Conservation (phyloP, 92 coral and sea anemone genomes). For the Zoanthus solanderi region DNA sequence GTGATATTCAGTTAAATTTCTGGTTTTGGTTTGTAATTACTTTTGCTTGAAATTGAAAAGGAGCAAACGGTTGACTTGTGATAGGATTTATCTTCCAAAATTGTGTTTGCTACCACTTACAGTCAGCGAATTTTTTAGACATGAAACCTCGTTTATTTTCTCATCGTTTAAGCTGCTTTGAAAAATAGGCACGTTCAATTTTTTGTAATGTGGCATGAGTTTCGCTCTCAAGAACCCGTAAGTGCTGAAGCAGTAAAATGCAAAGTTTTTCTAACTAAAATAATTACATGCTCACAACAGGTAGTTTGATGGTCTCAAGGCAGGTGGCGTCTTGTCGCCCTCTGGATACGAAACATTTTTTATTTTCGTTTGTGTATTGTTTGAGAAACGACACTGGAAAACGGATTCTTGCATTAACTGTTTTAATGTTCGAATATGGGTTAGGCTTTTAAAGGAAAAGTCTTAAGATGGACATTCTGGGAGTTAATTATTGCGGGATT, state of each 20-base stretch:
- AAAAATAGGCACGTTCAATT: too few species aligned
- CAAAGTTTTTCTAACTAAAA: not conserved
- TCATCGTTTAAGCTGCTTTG: too few species aligned
- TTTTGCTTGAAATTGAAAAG: too few species aligned
- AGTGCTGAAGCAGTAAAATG: constrained; percentile 3
- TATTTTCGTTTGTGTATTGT: constrained; percentile 31
- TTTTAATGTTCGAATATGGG: constrained; percentile 27
- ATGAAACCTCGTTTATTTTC: too few species aligned
- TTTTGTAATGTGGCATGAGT: too few species aligned
- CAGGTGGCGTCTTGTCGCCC: constrained; percentile 42
- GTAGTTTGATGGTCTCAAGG: not conserved
- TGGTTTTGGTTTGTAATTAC: too few species aligned
- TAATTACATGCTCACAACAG: constrained; percentile 30
- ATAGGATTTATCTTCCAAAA: too few species aligned
- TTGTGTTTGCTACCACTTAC: too few species aligned
- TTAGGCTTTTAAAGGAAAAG: constrained; percentile 4
- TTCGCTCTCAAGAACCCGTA: not conserved
- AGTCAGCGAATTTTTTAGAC: too few species aligned
- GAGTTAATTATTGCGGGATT: not conserved
- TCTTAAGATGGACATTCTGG: constrained; percentile 10
- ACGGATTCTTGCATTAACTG: not conserved
- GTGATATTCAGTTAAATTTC: too few species aligned
- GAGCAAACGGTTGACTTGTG: too few species aligned
- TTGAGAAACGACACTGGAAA: constrained; percentile 14
- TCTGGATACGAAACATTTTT: not conserved